These are phyloP conservation scores for Allacma fusca DNA, from an alignment of 2,888 invertebrate genomes.

Conservation along the genomic window DNA sequence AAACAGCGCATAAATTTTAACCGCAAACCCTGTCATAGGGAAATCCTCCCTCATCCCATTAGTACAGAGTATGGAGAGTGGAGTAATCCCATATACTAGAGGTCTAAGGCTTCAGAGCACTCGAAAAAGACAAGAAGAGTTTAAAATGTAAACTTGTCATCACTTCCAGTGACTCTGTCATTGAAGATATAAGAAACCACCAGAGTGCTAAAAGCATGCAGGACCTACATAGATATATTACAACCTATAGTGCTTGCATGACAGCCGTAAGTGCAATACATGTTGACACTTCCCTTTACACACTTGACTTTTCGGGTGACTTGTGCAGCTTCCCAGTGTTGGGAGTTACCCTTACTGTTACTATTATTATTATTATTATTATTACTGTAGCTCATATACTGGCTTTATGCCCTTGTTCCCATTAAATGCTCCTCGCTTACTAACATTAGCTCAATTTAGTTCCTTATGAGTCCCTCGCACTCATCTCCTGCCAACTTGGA, in stretches of 20 bases:
- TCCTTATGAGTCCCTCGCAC: background rate
- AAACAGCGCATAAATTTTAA: constrained; percentile 55
- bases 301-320: background rate
- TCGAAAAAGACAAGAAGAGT: background rate
- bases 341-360: background rate
- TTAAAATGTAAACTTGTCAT: constrained; percentile 8
- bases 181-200: background rate
- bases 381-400: background rate
- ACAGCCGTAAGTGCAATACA: no score
- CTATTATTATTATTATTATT: background rate
- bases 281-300: background rate
- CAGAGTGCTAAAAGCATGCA: background rate
- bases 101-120: background rate
- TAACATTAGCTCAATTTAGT: constrained; percentile 8
- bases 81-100: no score
- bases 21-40: constrained; percentile 24
- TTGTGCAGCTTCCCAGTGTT: constrained; percentile 12
- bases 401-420: constrained; percentile 7
- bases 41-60: constrained; percentile 9
- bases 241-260: no score
- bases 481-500: background rate
- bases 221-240: no score
- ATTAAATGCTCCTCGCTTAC: background rate
- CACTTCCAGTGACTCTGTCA: background rate
- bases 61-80: background rate